Base-by-base conservation (phyloP, 2,888 invertebrate species). In the Dicyrtomina minuta region DNA sequence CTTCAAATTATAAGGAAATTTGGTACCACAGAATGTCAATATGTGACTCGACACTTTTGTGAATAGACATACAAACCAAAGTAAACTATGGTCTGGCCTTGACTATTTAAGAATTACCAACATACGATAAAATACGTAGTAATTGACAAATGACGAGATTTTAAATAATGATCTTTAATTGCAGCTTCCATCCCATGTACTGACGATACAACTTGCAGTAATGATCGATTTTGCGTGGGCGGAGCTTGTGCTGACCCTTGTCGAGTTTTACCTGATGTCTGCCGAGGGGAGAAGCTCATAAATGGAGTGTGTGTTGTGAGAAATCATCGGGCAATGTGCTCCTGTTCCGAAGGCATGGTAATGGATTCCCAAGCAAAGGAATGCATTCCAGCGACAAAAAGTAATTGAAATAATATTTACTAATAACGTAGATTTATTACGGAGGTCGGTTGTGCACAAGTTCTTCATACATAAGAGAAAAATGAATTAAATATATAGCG, bases 181-280 rank as follows among this genome's bases (percentile, higher is more conserved):
- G 12, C 56, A 74, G 78, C 78, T 46, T 71, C 71, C 58, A 72
- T 68, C 2, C 26, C 70, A 46, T 80, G 80, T 68, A 73, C 72
- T n/a, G 77, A 79, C 55, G 79, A 79, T 68, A 77, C 78, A 6
- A 73, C 75, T 58, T 80, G 80, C 66, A 74, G 77, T 33, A 74
- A 66, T 26, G 77, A 79, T 66, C 73, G 76, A 41, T 79, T 79
- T 72, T 80, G 80, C 65, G 69, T 78, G n/a, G 79, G 79, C 66
- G 80, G 79, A 46, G 78, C 79, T 44, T 80, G 80, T 74, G 77
- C 76, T 13, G 74, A 77, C 58, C 75, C 77, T 20, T 78, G 78
- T 60, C 74, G 71, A 41, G 75, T 78, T 8, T 66, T 74, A 5
- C 74, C 75, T 8, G 72, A 75, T 33, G 76, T 77, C 13, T 76